Conservation (phyloP, 2,113 vertebrate genomes). For the Sinocyclocheilus rhinocerous region DNA sequence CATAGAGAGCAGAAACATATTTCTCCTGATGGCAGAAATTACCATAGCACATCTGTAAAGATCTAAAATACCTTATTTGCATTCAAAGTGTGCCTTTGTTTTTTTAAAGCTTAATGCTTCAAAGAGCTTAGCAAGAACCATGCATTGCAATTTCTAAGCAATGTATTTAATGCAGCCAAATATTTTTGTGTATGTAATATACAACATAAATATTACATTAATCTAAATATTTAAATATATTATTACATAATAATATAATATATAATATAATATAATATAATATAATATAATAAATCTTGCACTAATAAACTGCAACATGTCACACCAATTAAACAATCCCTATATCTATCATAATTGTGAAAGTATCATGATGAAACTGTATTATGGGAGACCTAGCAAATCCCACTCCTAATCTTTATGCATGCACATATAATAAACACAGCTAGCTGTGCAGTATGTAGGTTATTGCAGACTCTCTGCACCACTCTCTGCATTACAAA, state of each 20-base stretch:
- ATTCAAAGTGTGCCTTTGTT: background rate
- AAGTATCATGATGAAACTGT: background rate
- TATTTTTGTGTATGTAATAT: too few relatives aligned
- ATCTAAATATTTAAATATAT: too few relatives aligned
- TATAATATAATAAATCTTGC: background rate
- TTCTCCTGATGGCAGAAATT: background rate
- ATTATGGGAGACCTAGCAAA: background rate
- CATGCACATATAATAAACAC: slow-evolving; percentile 56
- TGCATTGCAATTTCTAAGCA: background rate
- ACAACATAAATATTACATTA: too few relatives aligned
- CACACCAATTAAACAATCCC: background rate
- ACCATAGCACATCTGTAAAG: background rate
- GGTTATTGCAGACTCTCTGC: slow-evolving; percentile 71
- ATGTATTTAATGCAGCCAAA: background rate
- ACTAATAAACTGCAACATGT: background rate
- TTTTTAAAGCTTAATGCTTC: too few relatives aligned
- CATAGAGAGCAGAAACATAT: background rate
- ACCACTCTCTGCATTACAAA: slow-evolving; percentile 73
- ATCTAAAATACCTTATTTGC: background rate
- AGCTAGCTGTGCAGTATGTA: slow-evolving; percentile 62
- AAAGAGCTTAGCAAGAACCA: background rate
- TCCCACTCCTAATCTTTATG: slow-evolving; percentile 38
- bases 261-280: too few relatives aligned
- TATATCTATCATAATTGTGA: background rate
- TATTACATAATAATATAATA: too few relatives aligned